Evolutionary conservation across 2,888 invertebrate species (phyloP).

Genomic region (Orthosia gracilis): DNA sequence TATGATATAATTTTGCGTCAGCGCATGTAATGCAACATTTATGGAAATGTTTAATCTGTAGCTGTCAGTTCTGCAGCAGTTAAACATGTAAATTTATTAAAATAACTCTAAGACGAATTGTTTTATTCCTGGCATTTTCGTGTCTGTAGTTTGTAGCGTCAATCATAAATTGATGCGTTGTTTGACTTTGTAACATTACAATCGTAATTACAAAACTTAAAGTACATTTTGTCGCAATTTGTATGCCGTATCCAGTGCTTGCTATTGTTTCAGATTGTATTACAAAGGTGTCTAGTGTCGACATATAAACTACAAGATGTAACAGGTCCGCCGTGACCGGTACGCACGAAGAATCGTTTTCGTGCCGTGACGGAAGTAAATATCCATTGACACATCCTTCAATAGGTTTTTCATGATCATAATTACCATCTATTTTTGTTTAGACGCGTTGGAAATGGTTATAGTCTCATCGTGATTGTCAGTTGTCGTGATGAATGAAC

Average conservation of each 20-base stretch:
- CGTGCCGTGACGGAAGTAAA: slow-evolving; percentile 77
- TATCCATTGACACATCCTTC: slow-evolving; percentile 67
- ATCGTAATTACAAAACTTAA: slow-evolving; percentile 20
- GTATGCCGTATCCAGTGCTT: slow-evolving; percentile 28
- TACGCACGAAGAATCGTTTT: slow-evolving; percentile 77
- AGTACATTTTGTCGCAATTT: neutral
- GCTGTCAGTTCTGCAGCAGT: slow-evolving; percentile 4
- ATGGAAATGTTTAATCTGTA: slow-evolving; percentile 7
- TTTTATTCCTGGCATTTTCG: slow-evolving; percentile 10
- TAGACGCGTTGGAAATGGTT: slow-evolving; percentile 53
- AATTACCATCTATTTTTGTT: slow-evolving; percentile 60
- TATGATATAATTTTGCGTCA: slow-evolving; percentile 25
- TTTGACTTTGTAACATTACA: slow-evolving; percentile 5
- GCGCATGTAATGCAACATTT: slow-evolving; percentile 28
- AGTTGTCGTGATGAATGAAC: slow-evolving; percentile 47
- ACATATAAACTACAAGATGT: slow-evolving; percentile 60
- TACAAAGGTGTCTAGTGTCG: slow-evolving; percentile 41
- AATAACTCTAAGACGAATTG: slow-evolving; percentile 4
- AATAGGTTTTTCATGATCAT: slow-evolving; percentile 74
- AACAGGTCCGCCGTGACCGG: slow-evolving; percentile 76
- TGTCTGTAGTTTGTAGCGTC: slow-evolving; percentile 5
- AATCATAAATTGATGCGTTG: slow-evolving; percentile 20
- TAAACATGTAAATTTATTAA: slow-evolving; percentile 10
- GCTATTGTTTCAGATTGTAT: slow-evolving; percentile 45
- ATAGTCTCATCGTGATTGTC: slow-evolving; percentile 31